These are phyloP conservation scores for Procambarus virginalis DNA, from an alignment of 1,140 invertebrate genomes.

Conservation along the genomic window DNA sequence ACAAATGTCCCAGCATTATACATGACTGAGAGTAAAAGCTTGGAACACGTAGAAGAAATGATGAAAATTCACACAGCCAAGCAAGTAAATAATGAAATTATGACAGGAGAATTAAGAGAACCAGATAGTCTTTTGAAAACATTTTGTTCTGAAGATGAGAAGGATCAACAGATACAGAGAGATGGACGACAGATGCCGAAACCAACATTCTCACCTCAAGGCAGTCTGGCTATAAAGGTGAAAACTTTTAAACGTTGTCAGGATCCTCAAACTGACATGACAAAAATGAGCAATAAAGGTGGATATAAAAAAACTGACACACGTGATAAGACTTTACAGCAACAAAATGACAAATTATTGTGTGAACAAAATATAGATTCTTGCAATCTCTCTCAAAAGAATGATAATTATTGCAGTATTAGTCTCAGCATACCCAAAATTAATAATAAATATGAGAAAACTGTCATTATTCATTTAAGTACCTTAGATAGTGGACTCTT, in stretches of 20 bases:
- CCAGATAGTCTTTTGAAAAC: background rate
- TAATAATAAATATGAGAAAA: slow-evolving; percentile 10
- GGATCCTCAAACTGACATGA: background rate
- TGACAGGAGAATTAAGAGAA: background rate
- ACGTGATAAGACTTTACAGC: background rate
- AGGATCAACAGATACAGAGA: background rate
- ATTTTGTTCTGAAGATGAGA: background rate
- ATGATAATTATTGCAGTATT: background rate
- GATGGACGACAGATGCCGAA: background rate
- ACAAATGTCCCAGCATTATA: background rate
- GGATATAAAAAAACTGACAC: background rate
- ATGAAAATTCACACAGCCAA: background rate
- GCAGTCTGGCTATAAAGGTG: background rate
- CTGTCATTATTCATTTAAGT: slow-evolving; percentile 8
- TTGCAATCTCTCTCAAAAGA: background rate
- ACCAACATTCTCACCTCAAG: background rate
- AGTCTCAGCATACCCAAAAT: background rate
- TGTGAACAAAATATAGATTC: background rate
- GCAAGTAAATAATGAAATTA: background rate
- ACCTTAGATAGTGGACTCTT: background rate
- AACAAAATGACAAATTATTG: background rate
- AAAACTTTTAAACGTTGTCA: slow-evolving; percentile 11
- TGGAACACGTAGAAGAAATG: background rate
- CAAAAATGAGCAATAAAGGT: background rate
- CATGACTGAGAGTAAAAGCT: background rate